Conservation (phyloP, 2,888 invertebrate genomes). For the Poecilus cupreus region DNA sequence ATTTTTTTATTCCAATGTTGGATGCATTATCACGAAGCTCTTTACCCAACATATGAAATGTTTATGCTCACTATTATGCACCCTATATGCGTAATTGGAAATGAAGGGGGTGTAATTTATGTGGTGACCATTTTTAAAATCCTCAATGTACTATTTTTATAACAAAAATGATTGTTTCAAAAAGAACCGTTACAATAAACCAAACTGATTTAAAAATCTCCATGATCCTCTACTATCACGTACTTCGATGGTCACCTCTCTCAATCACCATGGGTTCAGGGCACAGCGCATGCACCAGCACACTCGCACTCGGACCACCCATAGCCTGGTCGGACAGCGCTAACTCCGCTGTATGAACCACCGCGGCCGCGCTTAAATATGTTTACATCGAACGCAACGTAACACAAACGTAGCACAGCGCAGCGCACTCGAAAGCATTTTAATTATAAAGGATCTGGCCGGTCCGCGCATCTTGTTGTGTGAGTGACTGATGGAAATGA, state of each 20-base stretch:
- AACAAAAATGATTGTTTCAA: too few species aligned
- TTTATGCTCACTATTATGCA: too few species aligned
- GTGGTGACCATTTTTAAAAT: too few species aligned
- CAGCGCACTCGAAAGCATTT: slow-evolving; percentile 29
- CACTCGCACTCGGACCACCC: slow-evolving; percentile 23
- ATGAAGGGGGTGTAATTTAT: too few species aligned
- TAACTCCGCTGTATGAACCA: slow-evolving; percentile 39
- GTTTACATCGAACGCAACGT: slow-evolving; percentile 14
- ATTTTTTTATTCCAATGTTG: too few species aligned
- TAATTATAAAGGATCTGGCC: slow-evolving; percentile 38
- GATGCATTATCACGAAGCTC: too few species aligned
- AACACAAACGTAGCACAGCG: background rate
- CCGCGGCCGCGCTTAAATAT: slow-evolving; percentile 46
- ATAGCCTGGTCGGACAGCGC: slow-evolving; percentile 24
- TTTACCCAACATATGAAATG: too few species aligned
- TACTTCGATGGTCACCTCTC: background rate
- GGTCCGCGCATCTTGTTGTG: slow-evolving; percentile 24
- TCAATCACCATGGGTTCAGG: background rate
- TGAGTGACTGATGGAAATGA: slow-evolving; percentile 52
- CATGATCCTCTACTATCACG: background rate
- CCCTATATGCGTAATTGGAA: too few species aligned
- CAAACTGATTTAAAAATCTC: background rate
- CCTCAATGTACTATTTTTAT: too few species aligned
- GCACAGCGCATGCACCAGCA: slow-evolving; percentile 17
- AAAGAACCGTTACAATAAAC: too few species aligned